Evolutionary conservation across 1,140 invertebrate species (phyloP).

Genomic region (Steinernema feltiae): DNA sequence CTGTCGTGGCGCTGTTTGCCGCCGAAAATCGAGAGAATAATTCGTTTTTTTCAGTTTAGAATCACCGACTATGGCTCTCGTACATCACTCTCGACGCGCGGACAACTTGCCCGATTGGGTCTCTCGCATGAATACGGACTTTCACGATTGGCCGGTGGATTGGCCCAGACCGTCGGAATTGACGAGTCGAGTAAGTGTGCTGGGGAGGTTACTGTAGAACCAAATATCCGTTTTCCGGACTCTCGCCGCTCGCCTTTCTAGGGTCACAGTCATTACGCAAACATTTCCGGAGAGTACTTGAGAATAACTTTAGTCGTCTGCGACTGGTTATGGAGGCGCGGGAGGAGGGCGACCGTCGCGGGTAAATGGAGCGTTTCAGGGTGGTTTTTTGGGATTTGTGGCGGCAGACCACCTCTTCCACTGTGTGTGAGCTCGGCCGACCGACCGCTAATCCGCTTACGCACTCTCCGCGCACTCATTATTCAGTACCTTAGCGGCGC

Average conservation of each 20-base stretch:
- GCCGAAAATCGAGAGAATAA: too few species aligned
- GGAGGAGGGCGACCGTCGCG: not conserved
- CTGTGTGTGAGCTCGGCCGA: too few species aligned
- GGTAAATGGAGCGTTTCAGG: not conserved
- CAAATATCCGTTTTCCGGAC: not conserved
- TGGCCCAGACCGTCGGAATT: conserved; percentile 52
- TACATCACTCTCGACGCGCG: too few species aligned
- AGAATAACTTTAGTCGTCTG: too few species aligned
- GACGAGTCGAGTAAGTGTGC: conserved; percentile 47
- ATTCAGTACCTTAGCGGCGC: not conserved
- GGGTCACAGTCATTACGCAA: conserved; percentile 4
- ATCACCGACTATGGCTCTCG: too few species aligned
- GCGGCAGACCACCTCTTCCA: not conserved
- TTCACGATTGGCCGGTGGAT: conserved; percentile 52
- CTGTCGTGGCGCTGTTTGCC: not conserved
- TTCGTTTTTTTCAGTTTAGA: too few species aligned
- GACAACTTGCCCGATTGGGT: not conserved
- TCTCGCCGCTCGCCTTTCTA: conserved; percentile 14
- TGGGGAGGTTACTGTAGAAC: too few species aligned
- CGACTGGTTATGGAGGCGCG: not conserved
- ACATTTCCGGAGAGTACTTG: not conserved
- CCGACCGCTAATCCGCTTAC: not conserved
- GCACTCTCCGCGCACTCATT: not conserved
- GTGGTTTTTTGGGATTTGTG: not conserved
- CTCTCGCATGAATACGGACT: conserved; percentile 4